Conservation (phyloP, 2,113 vertebrate species). For the Eurystomus gularis region DNA sequence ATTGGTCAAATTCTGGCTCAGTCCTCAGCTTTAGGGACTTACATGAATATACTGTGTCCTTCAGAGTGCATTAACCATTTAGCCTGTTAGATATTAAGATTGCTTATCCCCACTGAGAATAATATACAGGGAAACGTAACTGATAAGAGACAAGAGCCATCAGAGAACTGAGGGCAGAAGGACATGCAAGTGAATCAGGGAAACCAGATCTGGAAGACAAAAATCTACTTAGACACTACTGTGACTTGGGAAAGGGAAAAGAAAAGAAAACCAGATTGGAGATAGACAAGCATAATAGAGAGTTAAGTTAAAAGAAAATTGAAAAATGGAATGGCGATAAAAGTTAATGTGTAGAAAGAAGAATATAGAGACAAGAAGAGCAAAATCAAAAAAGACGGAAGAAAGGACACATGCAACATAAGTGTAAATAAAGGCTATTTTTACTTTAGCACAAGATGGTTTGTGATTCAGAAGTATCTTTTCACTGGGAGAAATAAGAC, state of each 20-base stretch:
- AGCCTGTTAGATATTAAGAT: not conserved
- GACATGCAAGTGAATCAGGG: not conserved
- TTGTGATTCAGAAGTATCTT: not conserved
- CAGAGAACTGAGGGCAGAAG: not conserved
- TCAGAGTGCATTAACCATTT: not conserved
- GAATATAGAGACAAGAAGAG: not conserved
- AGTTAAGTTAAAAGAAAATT: not conserved
- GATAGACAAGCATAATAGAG: not conserved
- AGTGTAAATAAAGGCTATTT: not conserved
- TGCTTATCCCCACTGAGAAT: not conserved
- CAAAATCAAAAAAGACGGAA: not conserved
- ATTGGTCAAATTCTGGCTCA: not conserved
- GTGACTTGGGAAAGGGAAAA: not conserved
- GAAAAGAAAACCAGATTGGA: not conserved
- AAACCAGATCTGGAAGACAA: not conserved
- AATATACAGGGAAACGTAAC: not conserved
- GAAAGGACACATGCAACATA: not conserved
- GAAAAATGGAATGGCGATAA: not conserved
- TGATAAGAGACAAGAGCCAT: not conserved
- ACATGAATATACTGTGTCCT: not conserved
- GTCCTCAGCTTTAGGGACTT: not conserved
- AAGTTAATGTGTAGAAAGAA: not conserved
- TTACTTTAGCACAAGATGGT: not conserved
- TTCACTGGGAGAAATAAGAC: not conserved
- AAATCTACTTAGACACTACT: not conserved